Evolutionary conservation across 2,888 invertebrate genomes (phyloP), one percentile per base, ranked within the genome.

Genomic region (Parnassius mnemosyne): DNA sequence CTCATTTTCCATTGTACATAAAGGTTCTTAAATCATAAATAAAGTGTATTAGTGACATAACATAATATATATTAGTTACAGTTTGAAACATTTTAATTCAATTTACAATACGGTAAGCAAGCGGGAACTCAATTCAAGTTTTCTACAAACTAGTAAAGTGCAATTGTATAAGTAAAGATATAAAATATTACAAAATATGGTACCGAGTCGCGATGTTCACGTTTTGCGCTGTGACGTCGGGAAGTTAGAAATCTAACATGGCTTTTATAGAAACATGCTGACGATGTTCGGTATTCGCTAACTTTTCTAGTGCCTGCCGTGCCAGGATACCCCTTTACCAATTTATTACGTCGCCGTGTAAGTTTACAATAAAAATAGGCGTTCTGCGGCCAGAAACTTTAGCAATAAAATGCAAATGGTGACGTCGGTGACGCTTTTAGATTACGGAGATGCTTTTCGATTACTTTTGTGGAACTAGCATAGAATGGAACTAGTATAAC

Each of bases 371-470:
- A 89, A 89, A 90, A 90, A 89, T 89, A 86, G 85, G 86, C 87
- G 78, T 84, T 79, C 76, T 80, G 85, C 72, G 86, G 82, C 82
- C 80, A 83, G 80, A 82, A 89, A 90, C 84, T 90, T 90, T 81
- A 71, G 83, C 83, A 90, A 90, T 90, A 90, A 90, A 90, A 90
- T 89, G 90, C 88, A 89, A 90, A 90, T 90, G 88, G 82, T 80
- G 83, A 80, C 81, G 82, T 81, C 80, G 78, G 83, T 79, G 79
- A 75, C 73, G 75, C 76, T 77, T 73, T 77, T 77, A 77, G 76
- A 79, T 78, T 78, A 77, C 69, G 69, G 65, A 66, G 66, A 60
- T 58, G 34, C 7, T 34, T 34, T 34, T 42, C 53, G 54, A 16
- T 55, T 46, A 44, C 41, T 25, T 63, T 63, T 58, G 57, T 49